Evolutionary conservation across 1,140 invertebrate genomes (phyloP).

Genomic region (Oreohelix idahoensis): DNA sequence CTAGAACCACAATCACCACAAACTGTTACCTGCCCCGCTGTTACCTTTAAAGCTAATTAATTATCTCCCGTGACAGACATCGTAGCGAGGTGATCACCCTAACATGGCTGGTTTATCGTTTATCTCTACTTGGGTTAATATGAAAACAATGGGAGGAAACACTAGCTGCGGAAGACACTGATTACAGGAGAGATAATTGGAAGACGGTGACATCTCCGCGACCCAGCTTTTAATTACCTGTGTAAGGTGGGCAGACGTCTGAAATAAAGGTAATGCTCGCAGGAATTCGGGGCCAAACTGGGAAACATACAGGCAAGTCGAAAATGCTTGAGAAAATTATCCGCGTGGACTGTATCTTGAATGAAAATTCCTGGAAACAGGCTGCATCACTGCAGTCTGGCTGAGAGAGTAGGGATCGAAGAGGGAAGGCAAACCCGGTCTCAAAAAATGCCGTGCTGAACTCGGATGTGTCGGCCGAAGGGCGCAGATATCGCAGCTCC

Average conservation of each 20-base stretch:
- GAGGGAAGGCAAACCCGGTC: too few relatives aligned
- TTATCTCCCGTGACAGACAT: background rate
- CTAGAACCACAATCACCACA: background rate
- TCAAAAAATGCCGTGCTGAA: too few relatives aligned
- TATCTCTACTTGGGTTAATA: background rate
- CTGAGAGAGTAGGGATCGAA: too few relatives aligned
- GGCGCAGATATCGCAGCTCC: too few relatives aligned
- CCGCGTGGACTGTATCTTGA: too few relatives aligned
- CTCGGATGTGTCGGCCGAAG: too few relatives aligned
- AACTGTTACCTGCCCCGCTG: slow-evolving; percentile 6
- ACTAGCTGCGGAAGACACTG: background rate
- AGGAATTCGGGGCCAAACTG: too few relatives aligned
- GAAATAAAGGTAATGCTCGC: too few relatives aligned
- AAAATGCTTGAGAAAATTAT: too few relatives aligned
- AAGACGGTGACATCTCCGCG: background rate
- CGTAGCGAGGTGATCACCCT: background rate
- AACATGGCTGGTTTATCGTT: background rate
- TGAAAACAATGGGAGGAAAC: background rate
- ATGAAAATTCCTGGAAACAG: too few relatives aligned
- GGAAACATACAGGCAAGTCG: too few relatives aligned
- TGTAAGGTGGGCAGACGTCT: background rate
- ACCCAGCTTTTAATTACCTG: slow-evolving; percentile 4
- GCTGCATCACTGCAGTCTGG: too few relatives aligned
- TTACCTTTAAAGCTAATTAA: background rate
- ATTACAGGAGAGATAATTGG: background rate